Percentiles rank a stretch among this genome's conserved stretches.
These are phyloP conservation scores for Meles meles DNA, from an alignment of 2,113 vertebrate genomes.

Conservation along the genomic window DNA sequence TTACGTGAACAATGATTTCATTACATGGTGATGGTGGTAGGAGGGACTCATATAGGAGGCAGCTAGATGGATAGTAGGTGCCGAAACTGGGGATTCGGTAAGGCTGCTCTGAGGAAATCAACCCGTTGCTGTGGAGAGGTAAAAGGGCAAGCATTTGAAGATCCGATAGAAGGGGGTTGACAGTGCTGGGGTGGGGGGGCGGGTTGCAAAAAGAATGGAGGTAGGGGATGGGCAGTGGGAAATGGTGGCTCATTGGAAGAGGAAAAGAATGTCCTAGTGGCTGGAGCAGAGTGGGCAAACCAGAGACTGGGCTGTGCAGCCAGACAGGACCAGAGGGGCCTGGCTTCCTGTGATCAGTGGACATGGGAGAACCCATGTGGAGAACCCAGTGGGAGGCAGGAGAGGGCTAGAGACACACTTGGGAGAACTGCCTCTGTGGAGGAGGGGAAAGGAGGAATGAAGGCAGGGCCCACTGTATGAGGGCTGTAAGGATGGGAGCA, in stretches of 20 bases:
- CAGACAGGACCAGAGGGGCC: not conserved
- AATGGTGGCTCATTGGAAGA: not conserved
- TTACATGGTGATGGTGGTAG: not conserved
- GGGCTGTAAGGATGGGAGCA: no score
- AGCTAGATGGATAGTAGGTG: not conserved
- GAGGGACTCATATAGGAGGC: not conserved
- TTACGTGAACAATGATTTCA: not conserved
- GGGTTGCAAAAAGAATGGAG: not conserved
- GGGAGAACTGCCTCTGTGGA: not conserved
- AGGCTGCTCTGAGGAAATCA: not conserved
- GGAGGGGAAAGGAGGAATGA: not conserved
- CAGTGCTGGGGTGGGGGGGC: rapidly evolving
- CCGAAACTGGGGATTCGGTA: not conserved
- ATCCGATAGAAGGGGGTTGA: not conserved
- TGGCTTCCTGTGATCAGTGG: not conserved
- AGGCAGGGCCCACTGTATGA: not conserved
- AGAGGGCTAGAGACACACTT: not conserved
- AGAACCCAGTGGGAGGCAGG: not conserved
- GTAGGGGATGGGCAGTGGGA: not conserved
- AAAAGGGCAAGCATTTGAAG: not conserved
- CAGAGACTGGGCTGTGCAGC: not conserved
- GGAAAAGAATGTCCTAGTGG: not conserved
- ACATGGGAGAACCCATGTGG: not conserved
- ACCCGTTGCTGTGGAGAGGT: not conserved
- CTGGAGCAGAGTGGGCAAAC: not conserved